Base-by-base conservation (phyloP, 2,888 invertebrate genomes). In the Rapana venosa region DNA sequence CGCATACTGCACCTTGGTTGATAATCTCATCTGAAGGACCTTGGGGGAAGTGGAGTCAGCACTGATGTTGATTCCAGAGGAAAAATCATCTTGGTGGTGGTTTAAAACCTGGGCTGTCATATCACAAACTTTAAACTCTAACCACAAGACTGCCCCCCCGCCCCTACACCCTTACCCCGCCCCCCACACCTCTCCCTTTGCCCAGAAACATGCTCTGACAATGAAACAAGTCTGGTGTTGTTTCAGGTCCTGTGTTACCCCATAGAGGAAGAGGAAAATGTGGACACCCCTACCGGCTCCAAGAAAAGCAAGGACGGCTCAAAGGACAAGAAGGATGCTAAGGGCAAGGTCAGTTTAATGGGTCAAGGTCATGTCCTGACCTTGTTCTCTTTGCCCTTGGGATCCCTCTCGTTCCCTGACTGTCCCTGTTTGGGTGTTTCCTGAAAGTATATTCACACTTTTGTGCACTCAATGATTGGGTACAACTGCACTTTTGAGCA, bases 211-310 rank as follows among this genome's bases (percentile, higher is more conserved):
- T 47, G 47, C 8, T 47, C 47, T 47, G 47, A 47, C 47, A 47
- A 8, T 47, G 47, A 2, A 47, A 47, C 47, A 47, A 47, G 20
- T 66, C 6, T 66, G 11, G n/a, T 74, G 26, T 5, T 85, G 56
- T 91, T 92, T 58, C 93, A 95, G 95, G 93, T 94, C 61, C 91
- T 94, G 91, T 93, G 93, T 26, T 94, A 93, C 85, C 95, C 94
- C 22, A 90, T 90, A 36, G 94, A 93, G 47, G 92, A 92, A 47
- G 88, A 91, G 20, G 90, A 90, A 35, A 88, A 70, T 0, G 87
- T 47, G 15, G 83, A 87, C 66, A 90, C 89, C 32, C 87, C 87
- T 20, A 83, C 89, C 6, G 88, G 88, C 66, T 90, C 90, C 66
- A 88, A 89, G 17, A 90, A 90, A 87, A 89, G 26, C n/a, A 79